phyloP scores from a whole-genome alignment of 2,797 vertebrate species.

The Neosalanx taihuensis region DNA sequence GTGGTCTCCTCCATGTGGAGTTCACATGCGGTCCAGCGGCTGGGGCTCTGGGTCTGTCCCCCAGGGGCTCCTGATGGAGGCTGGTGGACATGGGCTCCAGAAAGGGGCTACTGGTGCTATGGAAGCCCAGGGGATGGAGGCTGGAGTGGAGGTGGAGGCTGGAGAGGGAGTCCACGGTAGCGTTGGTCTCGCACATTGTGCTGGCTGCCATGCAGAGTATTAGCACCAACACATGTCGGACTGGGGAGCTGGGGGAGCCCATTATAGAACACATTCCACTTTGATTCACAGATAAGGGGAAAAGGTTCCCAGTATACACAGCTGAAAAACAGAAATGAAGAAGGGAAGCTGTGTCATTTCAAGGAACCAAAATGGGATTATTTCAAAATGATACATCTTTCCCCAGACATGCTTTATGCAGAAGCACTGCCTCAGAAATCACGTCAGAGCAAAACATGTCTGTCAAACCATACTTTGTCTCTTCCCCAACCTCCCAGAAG shows the following conservation, averaged over 20 bases:
- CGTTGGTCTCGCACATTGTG: constrained; percentile 79
- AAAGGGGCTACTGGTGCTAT: constrained; percentile 52
- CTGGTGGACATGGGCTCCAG: background rate
- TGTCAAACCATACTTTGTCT: constrained; percentile 40
- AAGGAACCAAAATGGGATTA: background rate
- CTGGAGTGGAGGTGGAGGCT: constrained; percentile 45
- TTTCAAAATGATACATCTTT: background rate
- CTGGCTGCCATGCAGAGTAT: constrained; percentile 66
- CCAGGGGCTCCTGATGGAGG: background rate
- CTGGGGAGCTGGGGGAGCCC: constrained; percentile 65
- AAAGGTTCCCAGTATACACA: constrained; percentile 44
- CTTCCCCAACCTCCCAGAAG: constrained; percentile 35
- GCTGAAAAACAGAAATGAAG: constrained; percentile 27
- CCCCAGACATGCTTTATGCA: background rate
- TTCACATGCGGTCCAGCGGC: constrained; percentile 32
- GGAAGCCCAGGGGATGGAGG: constrained; percentile 38
- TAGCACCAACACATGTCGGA: constrained; percentile 74
- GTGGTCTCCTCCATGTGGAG: constrained; percentile 14
- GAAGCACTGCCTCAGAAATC: background rate
- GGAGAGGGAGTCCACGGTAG: constrained; percentile 47
- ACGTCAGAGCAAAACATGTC: constrained; percentile 16
- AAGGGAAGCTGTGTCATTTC: constrained; percentile 26
- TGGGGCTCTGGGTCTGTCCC: constrained; percentile 10
- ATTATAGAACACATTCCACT: constrained; percentile 68
- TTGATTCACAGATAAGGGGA: constrained; percentile 58